Evolutionary conservation across 2,888 invertebrate genomes (phyloP).

Genomic region (Tortrix viridana): DNA sequence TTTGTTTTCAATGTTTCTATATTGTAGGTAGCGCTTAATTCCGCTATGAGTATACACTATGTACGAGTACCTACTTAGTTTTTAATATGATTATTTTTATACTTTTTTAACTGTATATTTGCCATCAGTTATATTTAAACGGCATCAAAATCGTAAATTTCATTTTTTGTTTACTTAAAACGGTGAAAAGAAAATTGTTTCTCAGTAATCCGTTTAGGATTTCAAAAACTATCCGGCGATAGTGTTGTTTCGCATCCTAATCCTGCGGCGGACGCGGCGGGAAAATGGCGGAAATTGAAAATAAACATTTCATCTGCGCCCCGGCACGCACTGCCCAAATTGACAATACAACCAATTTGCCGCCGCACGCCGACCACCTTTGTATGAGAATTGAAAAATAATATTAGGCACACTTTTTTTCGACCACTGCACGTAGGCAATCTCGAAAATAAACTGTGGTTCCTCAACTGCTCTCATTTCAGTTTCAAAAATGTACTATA

Average conservation of each 20-base stretch:
- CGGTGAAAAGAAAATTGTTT: not conserved
- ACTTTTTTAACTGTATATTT: too few species aligned
- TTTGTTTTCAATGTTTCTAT: too few species aligned
- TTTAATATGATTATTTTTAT: too few species aligned
- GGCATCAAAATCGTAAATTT: too few species aligned
- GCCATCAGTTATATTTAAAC: too few species aligned
- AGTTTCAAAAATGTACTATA: constrained; percentile 8
- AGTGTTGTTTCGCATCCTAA: constrained; percentile 72
- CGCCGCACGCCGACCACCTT: constrained; percentile 80
- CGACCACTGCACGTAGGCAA: constrained; percentile 69
- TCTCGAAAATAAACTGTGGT: constrained; percentile 78
- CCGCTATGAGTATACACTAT: too few species aligned
- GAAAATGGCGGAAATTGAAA: constrained; percentile 83
- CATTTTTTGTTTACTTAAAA: too few species aligned
- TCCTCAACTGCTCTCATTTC: constrained; percentile 45
- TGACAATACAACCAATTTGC: constrained; percentile 84
- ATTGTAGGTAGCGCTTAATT: too few species aligned
- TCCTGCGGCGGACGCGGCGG: constrained; percentile 74
- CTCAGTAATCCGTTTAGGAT: constrained; percentile 21
- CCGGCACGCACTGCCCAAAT: constrained; percentile 84
- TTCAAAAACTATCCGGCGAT: constrained; percentile 53
- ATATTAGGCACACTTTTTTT: constrained; percentile 78
- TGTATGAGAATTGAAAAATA: constrained; percentile 84
- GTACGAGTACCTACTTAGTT: too few species aligned
- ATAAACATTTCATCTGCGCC: constrained; percentile 83